A percentile compares a stretch with the other conserved stretches of the same genome.
phyloP scores from a whole-genome alignment of 2,888 invertebrate species.

The Notodonta dromedarius region DNA sequence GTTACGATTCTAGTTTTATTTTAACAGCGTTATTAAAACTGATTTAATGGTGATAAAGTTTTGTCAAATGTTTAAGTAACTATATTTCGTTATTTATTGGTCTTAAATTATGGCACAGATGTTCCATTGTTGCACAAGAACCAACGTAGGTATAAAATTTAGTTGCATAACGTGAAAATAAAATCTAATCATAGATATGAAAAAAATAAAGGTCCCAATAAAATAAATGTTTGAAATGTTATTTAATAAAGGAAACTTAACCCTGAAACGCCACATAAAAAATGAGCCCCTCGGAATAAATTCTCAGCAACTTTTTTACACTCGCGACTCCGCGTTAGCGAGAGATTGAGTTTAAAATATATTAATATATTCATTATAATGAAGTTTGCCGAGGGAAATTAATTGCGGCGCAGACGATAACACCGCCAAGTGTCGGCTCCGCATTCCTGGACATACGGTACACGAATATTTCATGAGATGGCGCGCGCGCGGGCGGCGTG shows the following conservation, averaged over 20 bases:
- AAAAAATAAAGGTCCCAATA: neutral
- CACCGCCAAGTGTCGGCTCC: conserved; percentile 49
- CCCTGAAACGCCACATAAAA: neutral
- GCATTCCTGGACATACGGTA: conserved; percentile 40
- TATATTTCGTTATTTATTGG: conserved; percentile 10
- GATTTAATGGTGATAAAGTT: conserved; percentile 32
- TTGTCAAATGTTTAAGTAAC: conserved; percentile 25
- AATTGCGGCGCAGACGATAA: conserved; percentile 47
- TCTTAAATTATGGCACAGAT: conserved; percentile 1
- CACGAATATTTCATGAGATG: conserved; percentile 36
- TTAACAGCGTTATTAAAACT: conserved; percentile 37
- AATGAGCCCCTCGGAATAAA: neutral
- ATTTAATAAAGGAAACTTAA: neutral
- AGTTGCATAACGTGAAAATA: neutral
- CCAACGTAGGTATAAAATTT: no score
- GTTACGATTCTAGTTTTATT: conserved; percentile 29
- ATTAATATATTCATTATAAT: conserved; percentile 50
- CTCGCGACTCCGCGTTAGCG: conserved; percentile 11
- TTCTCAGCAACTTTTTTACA: conserved; percentile 9
- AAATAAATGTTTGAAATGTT: neutral
- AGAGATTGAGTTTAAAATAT: conserved; percentile 29
- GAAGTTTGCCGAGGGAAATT: conserved; percentile 41
- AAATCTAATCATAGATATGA: neutral
- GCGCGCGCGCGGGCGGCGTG: neutral
- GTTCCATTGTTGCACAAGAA: neutral